These are phyloP conservation scores for Passerculus sandwichensis DNA, from an alignment of 2,797 vertebrate species.

Conservation along the genomic window DNA sequence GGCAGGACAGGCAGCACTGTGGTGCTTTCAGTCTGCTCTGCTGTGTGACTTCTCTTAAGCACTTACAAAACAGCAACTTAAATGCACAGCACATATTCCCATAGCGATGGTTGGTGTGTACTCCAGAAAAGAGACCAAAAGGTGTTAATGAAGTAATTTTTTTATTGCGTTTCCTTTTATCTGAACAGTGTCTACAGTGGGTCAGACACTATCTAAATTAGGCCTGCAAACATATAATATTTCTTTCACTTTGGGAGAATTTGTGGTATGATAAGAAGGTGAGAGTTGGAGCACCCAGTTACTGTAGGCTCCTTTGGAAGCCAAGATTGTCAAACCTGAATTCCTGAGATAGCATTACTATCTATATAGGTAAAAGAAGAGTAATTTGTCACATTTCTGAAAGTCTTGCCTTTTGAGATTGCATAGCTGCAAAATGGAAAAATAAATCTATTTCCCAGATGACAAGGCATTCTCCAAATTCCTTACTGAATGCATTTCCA, in stretches of 20 bases:
- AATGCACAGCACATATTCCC: neutral
- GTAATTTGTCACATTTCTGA: neutral
- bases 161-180: neutral
- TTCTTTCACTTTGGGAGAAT: neutral
- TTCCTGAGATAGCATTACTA: neutral
- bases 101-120: neutral
- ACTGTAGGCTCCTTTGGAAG: neutral
- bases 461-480: neutral
- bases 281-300: neutral
- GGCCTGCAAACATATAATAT: neutral
- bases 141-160: neutral
- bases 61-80: neutral
- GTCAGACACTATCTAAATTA: neutral
- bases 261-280: neutral
- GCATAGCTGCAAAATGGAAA: neutral
- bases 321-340: neutral
- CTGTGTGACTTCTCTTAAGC: rapidly evolving
- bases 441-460: neutral
- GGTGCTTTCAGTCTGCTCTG: neutral
- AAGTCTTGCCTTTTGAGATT: neutral
- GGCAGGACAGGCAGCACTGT: neutral
- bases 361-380: neutral
- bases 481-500: neutral
- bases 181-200: neutral
- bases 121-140: neutral